phyloP scores from a whole-genome alignment of 2,113 vertebrate species.

The Pelecanoides urinatrix region DNA sequence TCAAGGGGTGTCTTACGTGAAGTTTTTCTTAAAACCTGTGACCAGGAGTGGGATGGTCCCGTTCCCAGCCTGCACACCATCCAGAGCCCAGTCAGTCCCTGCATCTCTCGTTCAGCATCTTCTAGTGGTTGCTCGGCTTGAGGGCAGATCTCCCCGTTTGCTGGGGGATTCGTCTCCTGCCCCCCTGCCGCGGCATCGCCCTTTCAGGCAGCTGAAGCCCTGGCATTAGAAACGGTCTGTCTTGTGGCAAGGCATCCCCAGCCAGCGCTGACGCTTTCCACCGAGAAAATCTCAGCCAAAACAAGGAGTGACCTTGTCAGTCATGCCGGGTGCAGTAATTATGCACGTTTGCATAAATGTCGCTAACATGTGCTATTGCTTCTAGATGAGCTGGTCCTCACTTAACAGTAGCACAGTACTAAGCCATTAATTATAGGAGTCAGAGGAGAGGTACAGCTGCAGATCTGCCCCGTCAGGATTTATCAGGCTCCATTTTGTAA shows the following conservation, averaged over 20 bases:
- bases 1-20: rapidly evolving
- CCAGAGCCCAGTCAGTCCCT: background rate
- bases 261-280: background rate
- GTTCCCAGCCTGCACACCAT: background rate
- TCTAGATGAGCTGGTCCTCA: background rate
- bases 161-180: background rate
- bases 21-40: background rate
- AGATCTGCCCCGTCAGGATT: conserved; percentile 55
- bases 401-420: background rate
- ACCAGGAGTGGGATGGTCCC: background rate
- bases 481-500: conserved; percentile 67
- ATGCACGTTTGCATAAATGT: background rate
- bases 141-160: background rate
- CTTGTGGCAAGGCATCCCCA: background rate
- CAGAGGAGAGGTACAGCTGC: conserved; percentile 12
- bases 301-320: background rate
- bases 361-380: background rate
- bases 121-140: background rate
- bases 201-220: background rate
- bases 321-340: background rate
- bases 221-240: background rate
- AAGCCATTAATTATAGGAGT: conserved; percentile 33
- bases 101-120: background rate
- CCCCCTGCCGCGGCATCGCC: rapidly evolving
- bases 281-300: background rate